Evolutionary conservation across 1,140 invertebrate genomes (phyloP), one percentile per base, ranked within the genome.

Genomic region (Augochlora pura): DNA sequence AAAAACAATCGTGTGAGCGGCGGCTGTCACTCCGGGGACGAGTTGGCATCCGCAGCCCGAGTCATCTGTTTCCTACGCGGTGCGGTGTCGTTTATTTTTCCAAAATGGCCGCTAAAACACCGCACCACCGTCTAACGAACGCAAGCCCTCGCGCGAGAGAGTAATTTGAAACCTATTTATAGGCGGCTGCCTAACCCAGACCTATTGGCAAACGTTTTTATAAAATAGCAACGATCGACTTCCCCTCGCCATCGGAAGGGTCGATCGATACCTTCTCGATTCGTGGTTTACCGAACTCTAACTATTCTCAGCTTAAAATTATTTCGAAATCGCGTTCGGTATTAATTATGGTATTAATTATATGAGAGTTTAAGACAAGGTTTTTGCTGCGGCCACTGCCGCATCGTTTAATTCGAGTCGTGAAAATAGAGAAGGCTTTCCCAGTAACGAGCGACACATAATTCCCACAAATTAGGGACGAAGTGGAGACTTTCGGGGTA

Each of bases 51-150:
- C 82, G 85, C 82, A 86, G 83, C 59, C 86, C 54, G 82, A 90
- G 89, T 92, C 90, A 89, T 92, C 90, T 92, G 91, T 91, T 92
- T 90, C 84, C 88, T 88, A 87, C 86, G 73, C 81, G 80, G 82
- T 68, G 80, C 68, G 46, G 23, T 84, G 60, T 85, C 84, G 90
- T 92, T 92, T 91, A 91, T 92, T 91, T 91, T 91, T 92, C 89
- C 88, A 92, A 91, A 88, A 91, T 90, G 90, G 84, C 90, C 84
- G 90, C 89, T 91, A 92, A 92, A 92, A 92, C 85, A 90, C 77
- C 82, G 77, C 80, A 75, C 81, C 82, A 63, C 60, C 60, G 23
- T 42, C 39, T 6, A 54, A 84, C 67, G 66, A 81, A 80, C 84
- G 87, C 86, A 82, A 85, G 87, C 83, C 87, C 87, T 88, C 88